Evolutionary conservation across 2,888 invertebrate species (phyloP).

Genomic region (Mechanitis messenoides): DNA sequence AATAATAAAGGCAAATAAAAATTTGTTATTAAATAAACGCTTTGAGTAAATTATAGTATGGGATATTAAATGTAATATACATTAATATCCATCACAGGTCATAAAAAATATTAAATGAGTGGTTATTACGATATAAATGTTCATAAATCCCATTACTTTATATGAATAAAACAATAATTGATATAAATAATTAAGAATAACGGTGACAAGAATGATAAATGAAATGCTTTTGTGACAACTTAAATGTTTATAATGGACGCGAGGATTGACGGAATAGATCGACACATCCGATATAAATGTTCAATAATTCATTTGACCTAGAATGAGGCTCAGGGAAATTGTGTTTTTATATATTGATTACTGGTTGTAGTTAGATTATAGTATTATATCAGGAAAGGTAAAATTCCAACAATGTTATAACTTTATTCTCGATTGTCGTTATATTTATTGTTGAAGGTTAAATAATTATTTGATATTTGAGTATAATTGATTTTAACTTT

Average conservation of each 20-base stretch:
- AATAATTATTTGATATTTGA: too few species aligned
- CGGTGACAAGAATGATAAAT: constrained; percentile 14
- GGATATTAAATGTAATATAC: too few species aligned
- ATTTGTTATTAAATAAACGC: too few species aligned
- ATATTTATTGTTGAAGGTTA: too few species aligned
- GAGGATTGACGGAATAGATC: constrained; percentile 14
- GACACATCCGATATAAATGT: constrained; percentile 16
- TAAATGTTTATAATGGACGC: constrained; percentile 16
- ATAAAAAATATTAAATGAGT: too few species aligned
- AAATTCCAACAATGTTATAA: too few species aligned
- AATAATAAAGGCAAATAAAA: too few species aligned
- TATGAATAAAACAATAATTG: neutral
- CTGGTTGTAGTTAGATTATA: neutral
- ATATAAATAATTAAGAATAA: neutral
- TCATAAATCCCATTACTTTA: neutral
- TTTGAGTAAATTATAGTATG: too few species aligned
- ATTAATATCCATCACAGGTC: too few species aligned
- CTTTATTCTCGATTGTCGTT: too few species aligned
- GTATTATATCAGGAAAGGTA: neutral
- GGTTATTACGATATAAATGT: neutral
- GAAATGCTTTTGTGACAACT: constrained; percentile 11
- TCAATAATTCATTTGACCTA: constrained; percentile 27
- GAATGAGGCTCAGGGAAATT: constrained; percentile 16
- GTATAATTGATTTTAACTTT: too few species aligned
- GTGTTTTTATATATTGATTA: constrained; percentile 10